A percentile compares a stretch with the other conserved stretches of the same genome.
These are phyloP conservation scores for Micromys minutus DNA, from an alignment of 2,113 vertebrate genomes.

Conservation along the genomic window DNA sequence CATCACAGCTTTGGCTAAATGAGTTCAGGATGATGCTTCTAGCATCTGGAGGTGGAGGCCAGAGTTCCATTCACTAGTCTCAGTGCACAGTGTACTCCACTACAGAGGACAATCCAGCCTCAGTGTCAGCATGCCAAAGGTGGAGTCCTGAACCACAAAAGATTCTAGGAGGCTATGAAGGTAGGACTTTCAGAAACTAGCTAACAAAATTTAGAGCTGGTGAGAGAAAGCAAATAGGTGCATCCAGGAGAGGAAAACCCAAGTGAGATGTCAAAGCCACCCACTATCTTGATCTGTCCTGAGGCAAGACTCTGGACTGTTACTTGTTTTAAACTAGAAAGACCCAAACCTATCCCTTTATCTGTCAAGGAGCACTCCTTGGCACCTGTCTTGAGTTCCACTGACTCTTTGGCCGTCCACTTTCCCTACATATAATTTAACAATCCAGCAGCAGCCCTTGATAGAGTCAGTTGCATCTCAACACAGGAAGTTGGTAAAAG, in stretches of 20 bases:
- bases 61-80: not conserved
- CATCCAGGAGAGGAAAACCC: not conserved
- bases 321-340: not conserved
- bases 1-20: not conserved
- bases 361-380: not conserved
- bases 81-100: not conserved
- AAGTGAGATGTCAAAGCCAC: not conserved
- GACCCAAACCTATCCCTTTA: not conserved
- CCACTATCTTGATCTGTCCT: not conserved
- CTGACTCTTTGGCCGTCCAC: not conserved
- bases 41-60: not conserved
- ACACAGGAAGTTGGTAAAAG: not conserved
- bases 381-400: not conserved
- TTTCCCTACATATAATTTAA: not conserved
- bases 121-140: not conserved
- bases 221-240: not conserved
- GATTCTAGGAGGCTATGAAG: not conserved
- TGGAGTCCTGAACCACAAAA: not conserved
- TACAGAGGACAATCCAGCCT: not conserved
- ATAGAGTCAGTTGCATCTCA: no score
- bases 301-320: not conserved
- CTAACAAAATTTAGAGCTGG: not conserved
- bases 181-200: not conserved
- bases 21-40: not conserved
- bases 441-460: not conserved